Evolutionary conservation across 2,797 vertebrate species (phyloP).

Genomic region (Cossypha polioptera): DNA sequence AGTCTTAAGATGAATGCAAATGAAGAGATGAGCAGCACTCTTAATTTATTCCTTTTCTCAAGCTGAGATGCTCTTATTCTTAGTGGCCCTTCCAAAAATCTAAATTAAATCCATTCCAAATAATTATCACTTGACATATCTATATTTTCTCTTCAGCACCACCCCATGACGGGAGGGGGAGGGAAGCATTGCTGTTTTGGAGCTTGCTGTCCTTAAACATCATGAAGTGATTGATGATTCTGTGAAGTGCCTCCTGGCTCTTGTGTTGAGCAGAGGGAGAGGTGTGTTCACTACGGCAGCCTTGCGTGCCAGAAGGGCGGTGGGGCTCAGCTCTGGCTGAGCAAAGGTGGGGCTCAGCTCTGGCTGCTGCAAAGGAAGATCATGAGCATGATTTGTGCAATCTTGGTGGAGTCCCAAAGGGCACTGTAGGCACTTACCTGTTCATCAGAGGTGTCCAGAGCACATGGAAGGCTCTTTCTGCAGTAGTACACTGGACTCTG

Average conservation of each 20-base stretch:
- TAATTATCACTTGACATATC: background rate
- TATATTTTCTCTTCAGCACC: background rate
- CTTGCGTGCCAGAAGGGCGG: accelerated
- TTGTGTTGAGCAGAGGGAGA: background rate
- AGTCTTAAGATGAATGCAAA: background rate
- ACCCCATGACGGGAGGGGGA: no score
- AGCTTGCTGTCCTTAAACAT: background rate
- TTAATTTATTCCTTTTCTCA: background rate
- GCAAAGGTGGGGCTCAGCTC: background rate
- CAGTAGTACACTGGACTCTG: background rate
- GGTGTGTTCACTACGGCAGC: background rate
- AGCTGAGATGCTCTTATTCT: background rate
- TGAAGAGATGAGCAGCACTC: background rate
- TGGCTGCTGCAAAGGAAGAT: background rate
- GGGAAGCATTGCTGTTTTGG: background rate
- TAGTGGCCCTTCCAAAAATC: background rate
- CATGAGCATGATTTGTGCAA: background rate
- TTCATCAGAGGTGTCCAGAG: background rate
- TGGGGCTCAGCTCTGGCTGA: background rate
- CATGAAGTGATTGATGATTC: background rate
- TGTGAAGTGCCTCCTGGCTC: background rate
- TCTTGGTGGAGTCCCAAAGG: background rate
- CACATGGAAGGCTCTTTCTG: accelerated
- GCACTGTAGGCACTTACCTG: accelerated
- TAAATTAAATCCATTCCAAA: background rate